Conservation (phyloP, 1,140 invertebrate species). For the Drosophila albomicans region DNA sequence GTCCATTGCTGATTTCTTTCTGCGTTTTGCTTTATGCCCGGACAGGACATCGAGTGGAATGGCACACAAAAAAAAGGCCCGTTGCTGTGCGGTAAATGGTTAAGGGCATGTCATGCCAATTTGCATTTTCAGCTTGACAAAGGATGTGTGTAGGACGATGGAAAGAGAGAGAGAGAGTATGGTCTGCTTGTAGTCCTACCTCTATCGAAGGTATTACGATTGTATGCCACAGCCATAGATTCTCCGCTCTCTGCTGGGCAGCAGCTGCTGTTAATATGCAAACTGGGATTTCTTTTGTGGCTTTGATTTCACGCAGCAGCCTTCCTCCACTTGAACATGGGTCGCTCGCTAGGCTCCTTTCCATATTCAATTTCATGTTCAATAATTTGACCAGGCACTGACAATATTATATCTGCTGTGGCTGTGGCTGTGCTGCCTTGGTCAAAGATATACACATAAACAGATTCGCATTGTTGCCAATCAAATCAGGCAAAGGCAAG, state of each 20-base stretch:
- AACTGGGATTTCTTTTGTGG: slow-evolving; percentile 82
- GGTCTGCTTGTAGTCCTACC: background rate
- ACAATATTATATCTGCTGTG: slow-evolving; percentile 48
- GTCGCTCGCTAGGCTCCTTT: background rate
- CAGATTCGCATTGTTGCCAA: slow-evolving; percentile 50
- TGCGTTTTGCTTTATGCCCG: slow-evolving; percentile 75
- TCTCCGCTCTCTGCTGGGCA: slow-evolving; percentile 22
- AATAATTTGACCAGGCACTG: slow-evolving; percentile 48
- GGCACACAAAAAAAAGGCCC: slow-evolving; percentile 42
- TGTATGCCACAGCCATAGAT: background rate
- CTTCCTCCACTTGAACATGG: slow-evolving; percentile 7
- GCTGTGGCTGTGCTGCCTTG: slow-evolving; percentile 11
- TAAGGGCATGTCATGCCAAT: slow-evolving; percentile 82
- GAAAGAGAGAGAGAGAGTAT: no score
- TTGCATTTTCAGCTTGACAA: slow-evolving; percentile 82
- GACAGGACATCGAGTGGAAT: slow-evolving; percentile 32
- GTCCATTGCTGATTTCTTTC: slow-evolving; percentile 67
- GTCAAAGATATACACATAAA: slow-evolving; percentile 41
- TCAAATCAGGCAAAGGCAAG: slow-evolving; percentile 55
- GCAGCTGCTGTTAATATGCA: slow-evolving; percentile 81
- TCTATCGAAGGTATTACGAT: background rate
- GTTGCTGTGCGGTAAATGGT: slow-evolving; percentile 74
- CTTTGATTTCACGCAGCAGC: slow-evolving; percentile 72
- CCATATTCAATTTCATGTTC: slow-evolving; percentile 80
- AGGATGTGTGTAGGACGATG: slow-evolving; percentile 72